Conservation (phyloP, 2,797 vertebrate genomes). For the Erpetoichthys calabaricus region DNA sequence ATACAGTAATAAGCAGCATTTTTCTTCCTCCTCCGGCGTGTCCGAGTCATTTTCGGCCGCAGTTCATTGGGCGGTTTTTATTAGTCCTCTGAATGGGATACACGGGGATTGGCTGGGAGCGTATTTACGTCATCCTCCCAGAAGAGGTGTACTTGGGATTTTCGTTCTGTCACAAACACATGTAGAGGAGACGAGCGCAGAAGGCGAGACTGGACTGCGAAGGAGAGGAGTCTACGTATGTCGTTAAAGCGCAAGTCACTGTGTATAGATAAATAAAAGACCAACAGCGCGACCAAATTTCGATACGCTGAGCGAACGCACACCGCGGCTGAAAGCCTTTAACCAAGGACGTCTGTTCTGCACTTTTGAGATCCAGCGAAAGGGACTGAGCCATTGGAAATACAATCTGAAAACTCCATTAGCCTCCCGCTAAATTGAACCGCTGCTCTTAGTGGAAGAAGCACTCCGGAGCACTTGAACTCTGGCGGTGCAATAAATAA, state of each 20-base stretch:
- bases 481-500: conserved; percentile 4
- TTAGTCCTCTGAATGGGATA: conserved; percentile 68
- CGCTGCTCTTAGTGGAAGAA: conserved; percentile 8
- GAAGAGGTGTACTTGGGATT: conserved; percentile 66
- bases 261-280: no score
- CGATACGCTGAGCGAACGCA: conserved; percentile 21
- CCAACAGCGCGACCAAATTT: conserved; percentile 15
- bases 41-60: conserved; percentile 23
- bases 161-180: conserved; percentile 85
- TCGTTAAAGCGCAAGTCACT: no score
- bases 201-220: conserved; percentile 30
- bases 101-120: conserved; percentile 56
- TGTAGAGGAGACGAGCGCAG: conserved; percentile 55
- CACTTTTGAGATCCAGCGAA: conserved; percentile 6
- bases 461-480: conserved; percentile 20
- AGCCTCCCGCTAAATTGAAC: conserved; percentile 26
- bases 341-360: conserved; percentile 11
- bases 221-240: conserved; percentile 19
- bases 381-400: conserved; percentile 45
- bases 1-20: background rate
- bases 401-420: conserved; percentile 66
- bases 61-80: conserved; percentile 71
- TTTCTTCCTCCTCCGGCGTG: conserved; percentile 39
- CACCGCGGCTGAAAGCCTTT: conserved; percentile 13
- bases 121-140: conserved; percentile 56